Evolutionary conservation across 1,140 invertebrate species (phyloP).

Genomic region (Cecropterus lyciades): DNA sequence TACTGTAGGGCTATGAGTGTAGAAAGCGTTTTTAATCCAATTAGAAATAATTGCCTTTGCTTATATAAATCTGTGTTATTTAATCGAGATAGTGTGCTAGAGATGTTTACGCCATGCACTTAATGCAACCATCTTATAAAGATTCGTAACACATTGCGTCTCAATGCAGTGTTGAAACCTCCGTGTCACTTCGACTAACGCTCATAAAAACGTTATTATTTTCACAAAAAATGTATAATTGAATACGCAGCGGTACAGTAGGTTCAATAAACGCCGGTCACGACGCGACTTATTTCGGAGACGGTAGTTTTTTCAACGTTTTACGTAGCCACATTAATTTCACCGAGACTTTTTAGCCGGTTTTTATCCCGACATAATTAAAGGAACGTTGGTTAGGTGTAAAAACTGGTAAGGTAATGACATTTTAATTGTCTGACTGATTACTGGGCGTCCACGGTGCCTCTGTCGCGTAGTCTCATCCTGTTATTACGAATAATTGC

Average conservation of each 20-base stretch:
- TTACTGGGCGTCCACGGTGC: constrained; percentile 59
- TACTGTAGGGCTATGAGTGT: too few species aligned
- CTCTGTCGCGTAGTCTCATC: constrained; percentile 74
- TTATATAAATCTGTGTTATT: too few species aligned
- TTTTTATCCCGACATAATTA: constrained; percentile 73
- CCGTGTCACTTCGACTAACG: constrained; percentile 19
- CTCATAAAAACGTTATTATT: constrained; percentile 24
- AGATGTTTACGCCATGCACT: too few species aligned
- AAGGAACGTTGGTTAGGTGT: constrained; percentile 67
- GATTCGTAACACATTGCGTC: too few species aligned
- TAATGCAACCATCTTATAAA: too few species aligned
- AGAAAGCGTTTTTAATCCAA: too few species aligned
- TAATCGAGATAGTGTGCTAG: too few species aligned
- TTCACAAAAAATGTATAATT: constrained; percentile 22
- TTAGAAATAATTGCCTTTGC: too few species aligned
- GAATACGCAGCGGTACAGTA: constrained; percentile 24
- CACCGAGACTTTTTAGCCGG: constrained; percentile 55
- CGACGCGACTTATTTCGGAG: constrained; percentile 43
- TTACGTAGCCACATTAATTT: constrained; percentile 47
- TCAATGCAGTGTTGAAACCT: constrained; percentile 4
- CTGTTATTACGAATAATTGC: constrained; percentile 82
- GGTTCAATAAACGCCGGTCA: constrained; percentile 42
- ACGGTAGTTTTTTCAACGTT: constrained; percentile 39
- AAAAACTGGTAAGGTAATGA: constrained; percentile 72
- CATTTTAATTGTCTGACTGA: constrained; percentile 78